Evolutionary conservation across 2,113 vertebrate genomes (phyloP).

Genomic region (Jaculus jaculus): DNA sequence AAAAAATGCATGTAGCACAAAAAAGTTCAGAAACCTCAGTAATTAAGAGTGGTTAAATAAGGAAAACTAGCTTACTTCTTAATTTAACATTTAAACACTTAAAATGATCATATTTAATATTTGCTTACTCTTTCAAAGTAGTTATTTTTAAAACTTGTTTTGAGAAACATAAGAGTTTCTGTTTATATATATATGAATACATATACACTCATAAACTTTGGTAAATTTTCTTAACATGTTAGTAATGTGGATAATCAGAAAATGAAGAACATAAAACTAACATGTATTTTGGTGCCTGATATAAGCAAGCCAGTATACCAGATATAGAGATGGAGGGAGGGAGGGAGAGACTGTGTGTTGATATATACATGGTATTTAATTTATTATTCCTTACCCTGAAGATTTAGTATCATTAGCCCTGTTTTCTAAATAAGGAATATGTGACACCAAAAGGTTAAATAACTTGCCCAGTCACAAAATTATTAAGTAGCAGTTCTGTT

Average conservation of each 20-base stretch:
- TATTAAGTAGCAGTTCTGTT: constrained; percentile 42
- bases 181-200: neutral
- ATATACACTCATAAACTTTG: neutral
- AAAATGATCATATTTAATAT: neutral
- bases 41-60: neutral
- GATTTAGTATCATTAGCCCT: constrained; percentile 17
- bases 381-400: neutral
- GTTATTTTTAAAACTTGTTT: neutral
- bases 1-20: neutral
- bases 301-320: neutral
- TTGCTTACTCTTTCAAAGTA: neutral
- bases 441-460: constrained; percentile 50
- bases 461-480: constrained; percentile 44
- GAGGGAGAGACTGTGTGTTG: no score
- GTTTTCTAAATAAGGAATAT: constrained; percentile 1
- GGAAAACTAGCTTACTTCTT: neutral
- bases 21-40: constrained; percentile 12
- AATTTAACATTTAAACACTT: neutral
- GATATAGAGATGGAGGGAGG: no score
- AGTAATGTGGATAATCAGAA: neutral
- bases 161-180: neutral
- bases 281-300: neutral
- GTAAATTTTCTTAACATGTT: neutral
- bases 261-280: neutral
- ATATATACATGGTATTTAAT: neutral